Evolutionary conservation across 2,113 vertebrate species (phyloP).

Genomic region (Desmodus rotundus): DNA sequence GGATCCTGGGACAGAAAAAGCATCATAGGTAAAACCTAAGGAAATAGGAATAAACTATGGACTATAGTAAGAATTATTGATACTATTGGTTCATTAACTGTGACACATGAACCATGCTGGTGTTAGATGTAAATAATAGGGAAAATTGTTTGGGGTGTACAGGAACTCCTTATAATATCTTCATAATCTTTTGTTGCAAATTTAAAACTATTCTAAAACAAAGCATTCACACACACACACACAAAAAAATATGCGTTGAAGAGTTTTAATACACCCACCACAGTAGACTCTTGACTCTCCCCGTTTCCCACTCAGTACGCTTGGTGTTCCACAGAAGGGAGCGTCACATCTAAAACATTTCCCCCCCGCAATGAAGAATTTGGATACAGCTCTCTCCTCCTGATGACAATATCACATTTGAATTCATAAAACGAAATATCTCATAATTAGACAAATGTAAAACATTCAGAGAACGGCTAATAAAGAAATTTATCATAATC

Average conservation of each 20-base stretch:
- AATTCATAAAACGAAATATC: not conserved
- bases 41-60: not conserved
- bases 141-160: rapidly evolving
- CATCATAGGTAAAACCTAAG: not conserved
- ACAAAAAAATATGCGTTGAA: not conserved
- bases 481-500: not conserved
- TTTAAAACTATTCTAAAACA: not conserved
- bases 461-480: not conserved
- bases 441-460: conserved; percentile 3
- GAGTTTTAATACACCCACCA: not conserved
- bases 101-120: not conserved
- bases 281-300: not conserved
- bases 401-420: not conserved
- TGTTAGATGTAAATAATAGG: not conserved
- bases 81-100: not conserved
- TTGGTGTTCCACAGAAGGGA: not conserved
- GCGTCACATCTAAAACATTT: too few species aligned
- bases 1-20: not conserved
- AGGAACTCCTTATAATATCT: too few species aligned
- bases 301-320: too few species aligned
- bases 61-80: not conserved
- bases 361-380: not conserved
- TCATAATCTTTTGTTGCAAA: not conserved
- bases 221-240: not conserved
- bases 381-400: not conserved